Conservation (phyloP, 2,888 invertebrate genomes). For the Pharmacophagus antenor region DNA sequence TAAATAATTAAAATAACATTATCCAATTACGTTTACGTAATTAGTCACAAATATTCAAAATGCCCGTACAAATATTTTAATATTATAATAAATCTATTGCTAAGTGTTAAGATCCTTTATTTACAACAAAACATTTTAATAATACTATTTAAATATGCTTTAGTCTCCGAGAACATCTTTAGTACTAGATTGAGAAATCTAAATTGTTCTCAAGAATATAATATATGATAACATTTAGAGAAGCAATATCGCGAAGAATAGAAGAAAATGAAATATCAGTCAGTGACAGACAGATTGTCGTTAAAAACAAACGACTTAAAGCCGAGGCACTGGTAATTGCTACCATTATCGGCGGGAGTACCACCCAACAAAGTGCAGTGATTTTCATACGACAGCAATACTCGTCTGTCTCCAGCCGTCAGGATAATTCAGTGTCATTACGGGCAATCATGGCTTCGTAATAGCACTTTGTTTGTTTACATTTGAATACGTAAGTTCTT, state of each 20-base stretch:
- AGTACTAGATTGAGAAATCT: background rate
- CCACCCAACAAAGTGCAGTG: slow-evolving; percentile 48
- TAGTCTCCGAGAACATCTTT: background rate
- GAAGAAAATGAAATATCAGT: slow-evolving; percentile 6
- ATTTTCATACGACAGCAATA: slow-evolving; percentile 53
- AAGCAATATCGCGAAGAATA: slow-evolving; percentile 11
- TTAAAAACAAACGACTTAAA: slow-evolving; percentile 33
- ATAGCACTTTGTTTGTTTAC: slow-evolving; percentile 37
- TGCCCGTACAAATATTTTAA: too few species aligned
- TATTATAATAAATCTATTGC: too few species aligned
- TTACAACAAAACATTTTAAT: too few species aligned
- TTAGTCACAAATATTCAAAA: too few species aligned
- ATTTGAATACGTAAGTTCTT: slow-evolving; percentile 3
- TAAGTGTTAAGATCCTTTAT: too few species aligned
- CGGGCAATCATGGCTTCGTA: slow-evolving; percentile 39
- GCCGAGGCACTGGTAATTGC: slow-evolving; percentile 27
- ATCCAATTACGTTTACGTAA: too few species aligned
- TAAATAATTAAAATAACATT: too few species aligned
- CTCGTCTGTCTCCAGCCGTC: slow-evolving; percentile 45
- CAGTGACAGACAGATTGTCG: slow-evolving; percentile 12
- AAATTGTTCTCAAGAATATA: background rate
- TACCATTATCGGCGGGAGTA: slow-evolving; percentile 48
- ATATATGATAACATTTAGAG: background rate
- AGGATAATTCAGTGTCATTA: slow-evolving; percentile 44
- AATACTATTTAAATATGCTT: too few species aligned